phyloP scores from a whole-genome alignment of 2,797 vertebrate species.

The Lacerta agilis region DNA sequence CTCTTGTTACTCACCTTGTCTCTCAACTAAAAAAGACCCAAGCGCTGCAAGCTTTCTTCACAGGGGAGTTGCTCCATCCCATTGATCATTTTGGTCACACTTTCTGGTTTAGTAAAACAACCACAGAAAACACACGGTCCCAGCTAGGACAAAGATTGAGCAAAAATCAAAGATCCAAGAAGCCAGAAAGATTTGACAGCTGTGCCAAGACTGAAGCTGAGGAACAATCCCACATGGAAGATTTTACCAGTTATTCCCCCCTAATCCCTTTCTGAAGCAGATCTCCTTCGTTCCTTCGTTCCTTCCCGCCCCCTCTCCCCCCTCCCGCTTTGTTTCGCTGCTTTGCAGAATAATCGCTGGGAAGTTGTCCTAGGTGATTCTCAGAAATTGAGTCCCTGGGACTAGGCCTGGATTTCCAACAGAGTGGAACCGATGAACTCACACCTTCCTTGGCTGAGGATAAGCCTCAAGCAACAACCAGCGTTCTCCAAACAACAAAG shows the following conservation, averaged over 20 bases:
- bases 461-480: not conserved
- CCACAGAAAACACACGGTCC: no score
- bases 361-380: not conserved
- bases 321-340: not conserved
- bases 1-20: no score
- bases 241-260: not conserved
- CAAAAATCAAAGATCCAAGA: not conserved
- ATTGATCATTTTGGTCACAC: no score
- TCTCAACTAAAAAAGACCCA: no score
- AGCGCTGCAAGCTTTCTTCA: not conserved
- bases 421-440: not conserved
- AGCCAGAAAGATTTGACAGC: not conserved
- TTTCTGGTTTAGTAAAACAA: no score
- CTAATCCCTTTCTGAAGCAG: not conserved
- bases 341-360: conserved; percentile 1
- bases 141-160: not conserved
- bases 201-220: not conserved
- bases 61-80: no score
- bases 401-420: not conserved
- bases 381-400: no score
- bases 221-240: not conserved
- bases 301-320: no score
- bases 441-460: not conserved
- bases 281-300: not conserved
- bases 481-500: not conserved